phyloP scores from a whole-genome alignment of 2,113 vertebrate genomes.

The Clarias macrocephalus region DNA sequence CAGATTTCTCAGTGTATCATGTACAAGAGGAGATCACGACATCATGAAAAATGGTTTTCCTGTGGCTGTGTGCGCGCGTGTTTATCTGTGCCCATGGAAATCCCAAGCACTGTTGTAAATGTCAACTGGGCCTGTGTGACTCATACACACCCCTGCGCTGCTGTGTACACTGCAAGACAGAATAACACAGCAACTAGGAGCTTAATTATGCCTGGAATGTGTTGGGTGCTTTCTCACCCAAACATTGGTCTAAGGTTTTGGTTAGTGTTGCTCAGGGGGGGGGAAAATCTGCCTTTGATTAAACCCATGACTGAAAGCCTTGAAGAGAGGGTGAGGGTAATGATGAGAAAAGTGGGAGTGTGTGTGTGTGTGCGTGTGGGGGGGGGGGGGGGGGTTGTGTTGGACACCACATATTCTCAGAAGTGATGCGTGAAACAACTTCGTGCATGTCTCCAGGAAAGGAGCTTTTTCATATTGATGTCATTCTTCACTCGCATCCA shows the following conservation, averaged over 20 bases:
- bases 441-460: background rate
- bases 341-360: background rate
- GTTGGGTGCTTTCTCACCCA: background rate
- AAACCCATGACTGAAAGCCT: background rate
- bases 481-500: background rate
- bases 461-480: background rate
- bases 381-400: background rate
- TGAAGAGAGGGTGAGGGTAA: background rate
- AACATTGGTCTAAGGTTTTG: background rate
- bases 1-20: background rate
- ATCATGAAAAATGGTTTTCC: background rate
- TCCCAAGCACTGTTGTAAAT: slow-evolving; percentile 13
- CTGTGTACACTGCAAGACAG: background rate
- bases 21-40: background rate
- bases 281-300: background rate
- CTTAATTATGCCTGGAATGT: background rate
- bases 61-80: background rate
- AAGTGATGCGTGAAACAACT: background rate
- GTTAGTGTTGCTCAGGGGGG: background rate
- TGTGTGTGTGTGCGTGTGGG: background rate
- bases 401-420: background rate
- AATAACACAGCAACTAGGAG: background rate
- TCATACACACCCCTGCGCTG: background rate
- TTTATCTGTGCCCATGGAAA: slow-evolving; percentile 34
- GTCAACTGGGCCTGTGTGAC: slow-evolving; percentile 8